phyloP scores from a whole-genome alignment of 2,888 invertebrate genomes.

The Phlogophora meticulosa region DNA sequence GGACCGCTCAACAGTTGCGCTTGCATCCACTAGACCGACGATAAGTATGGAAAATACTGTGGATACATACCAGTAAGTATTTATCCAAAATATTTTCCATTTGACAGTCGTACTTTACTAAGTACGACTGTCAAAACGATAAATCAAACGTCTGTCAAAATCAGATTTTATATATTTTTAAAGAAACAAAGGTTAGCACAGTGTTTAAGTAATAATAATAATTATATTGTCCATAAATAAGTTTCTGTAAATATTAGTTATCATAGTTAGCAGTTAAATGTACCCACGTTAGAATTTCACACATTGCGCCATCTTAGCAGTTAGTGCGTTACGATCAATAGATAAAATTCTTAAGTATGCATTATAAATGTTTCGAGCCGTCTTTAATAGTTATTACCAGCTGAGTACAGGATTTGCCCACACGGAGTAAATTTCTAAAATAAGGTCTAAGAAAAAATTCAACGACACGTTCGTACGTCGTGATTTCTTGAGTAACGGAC shows the following conservation, averaged over 20 bases:
- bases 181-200: too few species aligned
- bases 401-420: slow-evolving; percentile 10
- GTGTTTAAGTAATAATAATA: not conserved
- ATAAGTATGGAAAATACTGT: too few species aligned
- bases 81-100: too few species aligned
- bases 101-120: too few species aligned
- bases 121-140: too few species aligned
- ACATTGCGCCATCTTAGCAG: slow-evolving; percentile 47
- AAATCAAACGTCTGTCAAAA: too few species aligned
- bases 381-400: slow-evolving; percentile 41
- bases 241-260: slow-evolving; percentile 33
- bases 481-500: slow-evolving; percentile 2
- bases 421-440: not conserved
- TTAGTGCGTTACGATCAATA: slow-evolving; percentile 45
- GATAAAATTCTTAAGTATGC: slow-evolving; percentile 55
- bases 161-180: too few species aligned
- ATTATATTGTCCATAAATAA: slow-evolving; percentile 9
- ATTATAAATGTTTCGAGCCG: slow-evolving; percentile 39
- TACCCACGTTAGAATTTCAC: slow-evolving; percentile 58
- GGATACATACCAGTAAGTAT: too few species aligned
- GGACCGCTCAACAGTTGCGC: too few species aligned
- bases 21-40: too few species aligned
- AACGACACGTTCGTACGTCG: not conserved
- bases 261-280: slow-evolving; percentile 36
- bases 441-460: not conserved